Evolutionary conservation across 2,888 invertebrate genomes (phyloP), one percentile per base, ranked within the genome.

Genomic region (Zeuzera pyrina): DNA sequence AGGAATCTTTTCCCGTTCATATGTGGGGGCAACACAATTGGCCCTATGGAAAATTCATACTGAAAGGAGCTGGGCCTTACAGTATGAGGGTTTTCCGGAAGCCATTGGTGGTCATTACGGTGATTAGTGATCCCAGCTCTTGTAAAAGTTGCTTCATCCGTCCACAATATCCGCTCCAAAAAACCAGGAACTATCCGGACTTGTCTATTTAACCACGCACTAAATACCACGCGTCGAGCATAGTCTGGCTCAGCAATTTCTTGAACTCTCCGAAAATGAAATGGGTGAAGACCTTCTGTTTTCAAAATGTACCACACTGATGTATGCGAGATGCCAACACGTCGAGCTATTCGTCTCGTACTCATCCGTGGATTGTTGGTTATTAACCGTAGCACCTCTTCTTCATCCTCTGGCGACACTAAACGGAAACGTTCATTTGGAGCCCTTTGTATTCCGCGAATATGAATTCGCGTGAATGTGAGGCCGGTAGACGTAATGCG

Each of bases 111-210:
- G 3, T 12, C 3, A 22, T 33, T 33, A 10, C 34, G 12, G 13
- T 34, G 19, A 14, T 34, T 34, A 3, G 19, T 24, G 2, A 29
- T 29, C 3, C 34, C 34, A 8, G 34, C 29, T 19, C 34, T 29
- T 11, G 24, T 34, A 19, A 34, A 34, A 19, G 11, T 35, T 4
- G 28, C 35, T 19, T 35, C 25, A 13, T 30, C 34, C 7, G 34
- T 34, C 30, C 34, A 34, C 30, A 34, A 12, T 12, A 34, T 34
- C n/a, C 13, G 8, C 8, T 19, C 7, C 10, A 34, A 10, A 19
- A 34, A 30, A 29, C 3, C 3, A 6, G 23, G 23, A 3, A n/a
- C 23, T 3, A 3, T 8, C 3, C 5, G 23, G 3, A 23, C 10
- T 23, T n/a, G 5, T n/a, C 23, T 8, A n/a, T 23, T 23, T 8